Evolutionary conservation across 2,797 vertebrate species (phyloP).

Genomic region (Gallirallus australis): DNA sequence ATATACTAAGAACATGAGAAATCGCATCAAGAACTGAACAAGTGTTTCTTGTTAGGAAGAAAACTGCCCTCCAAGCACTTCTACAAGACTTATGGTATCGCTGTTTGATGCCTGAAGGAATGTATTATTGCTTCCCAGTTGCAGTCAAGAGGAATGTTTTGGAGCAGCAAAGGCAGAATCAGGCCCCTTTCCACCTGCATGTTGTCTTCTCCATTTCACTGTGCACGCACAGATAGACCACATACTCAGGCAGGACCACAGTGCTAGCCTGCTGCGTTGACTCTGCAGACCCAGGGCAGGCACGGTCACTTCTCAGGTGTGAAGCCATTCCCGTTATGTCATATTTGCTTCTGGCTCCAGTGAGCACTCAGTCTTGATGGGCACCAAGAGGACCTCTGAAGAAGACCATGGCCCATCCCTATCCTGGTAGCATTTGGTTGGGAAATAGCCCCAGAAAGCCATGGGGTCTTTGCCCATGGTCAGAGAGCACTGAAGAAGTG

Average conservation of each 20-base stretch:
- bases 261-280: not conserved
- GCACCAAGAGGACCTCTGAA: not conserved
- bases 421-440: not conserved
- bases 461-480: rapidly evolving
- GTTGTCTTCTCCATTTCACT: not conserved
- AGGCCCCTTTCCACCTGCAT: not conserved
- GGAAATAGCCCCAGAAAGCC: not conserved
- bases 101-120: rapidly evolving
- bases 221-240: rapidly evolving
- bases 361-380: not conserved
- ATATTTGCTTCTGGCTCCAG: not conserved
- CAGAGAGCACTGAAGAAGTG: not conserved
- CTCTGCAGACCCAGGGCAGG: too few relatives aligned
- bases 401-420: not conserved
- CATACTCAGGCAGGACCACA: rapidly evolving
- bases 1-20: not conserved
- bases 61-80: not conserved
- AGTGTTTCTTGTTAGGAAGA: rapidly evolving
- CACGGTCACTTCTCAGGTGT: not conserved
- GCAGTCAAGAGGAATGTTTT: not conserved
- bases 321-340: not conserved
- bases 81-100: rapidly evolving
- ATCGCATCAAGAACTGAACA: not conserved
- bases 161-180: not conserved
- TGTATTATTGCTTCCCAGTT: not conserved